Conservation (phyloP, 2,888 invertebrate genomes). For the Apodemia mormo region DNA sequence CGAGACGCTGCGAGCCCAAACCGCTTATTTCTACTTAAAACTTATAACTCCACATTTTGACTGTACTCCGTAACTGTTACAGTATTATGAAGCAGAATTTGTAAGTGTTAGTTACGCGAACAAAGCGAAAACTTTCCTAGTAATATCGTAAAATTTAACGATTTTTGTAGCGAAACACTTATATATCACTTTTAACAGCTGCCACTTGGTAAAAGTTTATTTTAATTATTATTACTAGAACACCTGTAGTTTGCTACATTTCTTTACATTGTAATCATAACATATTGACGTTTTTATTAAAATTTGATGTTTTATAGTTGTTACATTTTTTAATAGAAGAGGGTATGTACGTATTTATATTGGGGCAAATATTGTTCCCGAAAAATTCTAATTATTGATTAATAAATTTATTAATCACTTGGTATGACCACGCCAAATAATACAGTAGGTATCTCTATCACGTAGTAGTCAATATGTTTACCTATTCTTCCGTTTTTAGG, state of each 20-base stretch:
- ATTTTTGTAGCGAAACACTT: slow-evolving; percentile 21
- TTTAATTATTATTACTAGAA: slow-evolving; percentile 11
- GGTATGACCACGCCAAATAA: too few relatives aligned
- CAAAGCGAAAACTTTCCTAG: slow-evolving; percentile 19
- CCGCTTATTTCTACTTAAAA: slow-evolving; percentile 47
- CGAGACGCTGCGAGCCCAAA: slow-evolving; percentile 44
- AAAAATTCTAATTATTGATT: too few relatives aligned
- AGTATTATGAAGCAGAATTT: slow-evolving; percentile 29
- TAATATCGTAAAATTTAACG: slow-evolving; percentile 26
- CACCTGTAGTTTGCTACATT: background rate
- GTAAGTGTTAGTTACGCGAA: slow-evolving; percentile 27
- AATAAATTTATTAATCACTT: too few relatives aligned
- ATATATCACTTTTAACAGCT: slow-evolving; percentile 13
- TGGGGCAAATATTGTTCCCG: too few relatives aligned
- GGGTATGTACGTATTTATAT: too few relatives aligned
- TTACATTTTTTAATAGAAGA: too few relatives aligned
- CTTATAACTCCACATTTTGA: slow-evolving; percentile 41
- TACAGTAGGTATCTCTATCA: too few relatives aligned
- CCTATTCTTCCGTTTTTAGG: too few relatives aligned
- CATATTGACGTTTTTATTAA: too few relatives aligned
- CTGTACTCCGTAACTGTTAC: slow-evolving; percentile 32
- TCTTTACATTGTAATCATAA: slow-evolving; percentile 1
- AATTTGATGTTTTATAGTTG: too few relatives aligned
- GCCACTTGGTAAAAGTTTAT: slow-evolving; percentile 13
- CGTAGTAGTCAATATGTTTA: too few relatives aligned